A percentile compares a stretch with the other conserved stretches of the same genome.
phyloP scores from a whole-genome alignment of 2,888 invertebrate genomes.

The Marronus borbonicus region DNA sequence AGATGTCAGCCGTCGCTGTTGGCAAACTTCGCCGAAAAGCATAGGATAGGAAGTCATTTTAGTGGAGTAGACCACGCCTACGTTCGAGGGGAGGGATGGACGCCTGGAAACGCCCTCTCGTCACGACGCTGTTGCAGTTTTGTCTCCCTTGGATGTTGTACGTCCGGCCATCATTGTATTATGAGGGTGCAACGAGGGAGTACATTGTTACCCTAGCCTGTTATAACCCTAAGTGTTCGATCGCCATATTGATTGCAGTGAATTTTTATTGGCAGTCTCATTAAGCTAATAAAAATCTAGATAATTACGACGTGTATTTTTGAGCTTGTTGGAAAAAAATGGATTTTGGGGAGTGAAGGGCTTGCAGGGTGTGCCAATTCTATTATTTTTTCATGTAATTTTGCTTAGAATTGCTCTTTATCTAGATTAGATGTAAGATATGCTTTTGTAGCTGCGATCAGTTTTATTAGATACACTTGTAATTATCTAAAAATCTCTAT shows the following conservation, averaged over 20 bases:
- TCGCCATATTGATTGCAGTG: constrained; percentile 57
- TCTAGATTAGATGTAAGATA: too few relatives aligned
- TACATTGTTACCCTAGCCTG: constrained; percentile 58
- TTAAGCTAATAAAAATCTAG: constrained; percentile 52
- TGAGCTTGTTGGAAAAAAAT: constrained; percentile 29
- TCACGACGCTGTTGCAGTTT: constrained; percentile 57
- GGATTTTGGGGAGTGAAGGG: constrained; percentile 26
- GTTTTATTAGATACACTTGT: too few relatives aligned
- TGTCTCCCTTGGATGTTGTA: constrained; percentile 55
- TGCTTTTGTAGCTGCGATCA: too few relatives aligned
- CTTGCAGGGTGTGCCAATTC: constrained; percentile 3
- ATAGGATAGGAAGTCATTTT: constrained; percentile 56
- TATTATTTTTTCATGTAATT: not conserved
- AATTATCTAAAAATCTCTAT: too few relatives aligned
- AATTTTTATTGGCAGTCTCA: constrained; percentile 58
- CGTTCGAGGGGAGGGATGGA: constrained; percentile 55
- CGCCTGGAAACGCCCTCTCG: constrained; percentile 57
- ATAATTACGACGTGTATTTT: constrained; percentile 45
- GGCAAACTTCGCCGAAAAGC: constrained; percentile 45
- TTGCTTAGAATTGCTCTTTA: too few relatives aligned
- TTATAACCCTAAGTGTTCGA: constrained; percentile 52
- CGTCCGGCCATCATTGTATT: constrained; percentile 61
- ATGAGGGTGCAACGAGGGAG: constrained; percentile 60
- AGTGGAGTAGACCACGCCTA: constrained; percentile 57
- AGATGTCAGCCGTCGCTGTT: constrained; percentile 40